Base-by-base conservation (phyloP, 1,140 invertebrate species). In the Zaprionus camerounensis region DNA sequence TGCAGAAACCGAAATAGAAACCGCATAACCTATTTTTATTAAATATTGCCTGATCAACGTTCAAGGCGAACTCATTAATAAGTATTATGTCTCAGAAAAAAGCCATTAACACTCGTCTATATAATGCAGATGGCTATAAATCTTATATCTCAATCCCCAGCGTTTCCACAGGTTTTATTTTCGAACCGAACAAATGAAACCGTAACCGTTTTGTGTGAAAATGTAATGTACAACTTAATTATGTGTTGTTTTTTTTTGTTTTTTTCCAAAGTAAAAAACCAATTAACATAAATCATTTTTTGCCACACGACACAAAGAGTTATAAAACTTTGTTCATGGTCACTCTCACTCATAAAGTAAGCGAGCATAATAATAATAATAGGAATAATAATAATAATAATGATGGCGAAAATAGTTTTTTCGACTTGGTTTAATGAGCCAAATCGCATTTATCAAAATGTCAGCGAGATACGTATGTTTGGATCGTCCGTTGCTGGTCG, bases 201-300 rank as follows among this genome's bases (percentile, higher is more conserved):
- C 58, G 76, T 69, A 76, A 71, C 68, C 70, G 66, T 73, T 65
- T 62, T 51, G 62, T 67, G 53, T 63, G 71, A 67, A 49, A 58
- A 87, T 71, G 65, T 22, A 64, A 61, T 53, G 57, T 78, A 90
- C 75, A 68, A 74, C 81, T 90, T 90, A 74, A 88, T 88, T 90
- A 90, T 71, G 58, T 56, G 76, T 69, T 79, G 65, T 83, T 51
- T 58, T 68, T 49, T 51, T 49, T 58, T n/a, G n/a, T 65, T 49
- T 59, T 58, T 53, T 58, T 71, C 38, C 36, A 61, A 26, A 59
- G 51, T 31, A 31, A 61, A 38, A 76, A 73, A 67, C 65, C 72
- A 73, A 81, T 88, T 90, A 90, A 79, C 75, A 90, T 81, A 71
- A 90, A 90, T 84, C 75, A 85, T 88, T 31, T 46, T 36, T 58